phyloP scores from a whole-genome alignment of 30 jellyfish, hydroid and myxozoan genomes.

The Hydractinia echinata region DNA sequence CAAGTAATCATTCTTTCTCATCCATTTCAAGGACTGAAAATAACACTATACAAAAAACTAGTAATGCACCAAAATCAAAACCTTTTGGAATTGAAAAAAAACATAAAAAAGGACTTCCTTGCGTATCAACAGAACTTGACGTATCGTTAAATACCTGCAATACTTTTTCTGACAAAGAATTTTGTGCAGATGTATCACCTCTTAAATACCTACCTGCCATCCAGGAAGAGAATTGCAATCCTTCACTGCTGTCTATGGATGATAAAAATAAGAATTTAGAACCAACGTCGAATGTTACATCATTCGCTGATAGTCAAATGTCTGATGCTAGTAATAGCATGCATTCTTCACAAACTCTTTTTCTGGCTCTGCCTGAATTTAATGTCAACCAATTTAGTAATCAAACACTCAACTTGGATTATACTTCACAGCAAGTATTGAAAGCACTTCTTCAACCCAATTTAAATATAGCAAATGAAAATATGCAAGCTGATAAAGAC shows the following conservation, averaged over 20 bases:
- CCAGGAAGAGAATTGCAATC: not conserved
- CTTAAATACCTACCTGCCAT: not conserved
- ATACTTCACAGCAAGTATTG: constrained; percentile 19
- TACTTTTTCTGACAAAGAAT: not conserved
- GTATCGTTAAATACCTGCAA: not conserved
- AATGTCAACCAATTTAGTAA: constrained; percentile 20
- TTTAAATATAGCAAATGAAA: not conserved
- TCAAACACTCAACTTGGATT: constrained; percentile 20
- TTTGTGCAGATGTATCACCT: not conserved
- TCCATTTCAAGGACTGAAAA: too few species aligned
- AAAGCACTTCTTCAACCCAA: constrained; percentile 2
- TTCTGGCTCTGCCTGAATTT: constrained; percentile 11
- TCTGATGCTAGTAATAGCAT: too few species aligned
- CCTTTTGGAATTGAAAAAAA: too few species aligned
- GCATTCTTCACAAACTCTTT: constrained; percentile 6
- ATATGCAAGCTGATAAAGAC: too few species aligned
- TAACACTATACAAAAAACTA: too few species aligned
- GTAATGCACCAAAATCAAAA: too few species aligned
- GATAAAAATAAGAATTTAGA: too few species aligned
- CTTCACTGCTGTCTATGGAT: not conserved
- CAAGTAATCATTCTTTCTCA: too few species aligned
- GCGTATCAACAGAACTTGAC: too few species aligned
- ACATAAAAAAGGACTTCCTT: too few species aligned
- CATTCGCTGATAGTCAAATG: too few species aligned
- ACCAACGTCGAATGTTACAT: too few species aligned